Evolutionary conservation across 2,888 invertebrate species (phyloP).

Genomic region (Caenorhabditis doughertyi): DNA sequence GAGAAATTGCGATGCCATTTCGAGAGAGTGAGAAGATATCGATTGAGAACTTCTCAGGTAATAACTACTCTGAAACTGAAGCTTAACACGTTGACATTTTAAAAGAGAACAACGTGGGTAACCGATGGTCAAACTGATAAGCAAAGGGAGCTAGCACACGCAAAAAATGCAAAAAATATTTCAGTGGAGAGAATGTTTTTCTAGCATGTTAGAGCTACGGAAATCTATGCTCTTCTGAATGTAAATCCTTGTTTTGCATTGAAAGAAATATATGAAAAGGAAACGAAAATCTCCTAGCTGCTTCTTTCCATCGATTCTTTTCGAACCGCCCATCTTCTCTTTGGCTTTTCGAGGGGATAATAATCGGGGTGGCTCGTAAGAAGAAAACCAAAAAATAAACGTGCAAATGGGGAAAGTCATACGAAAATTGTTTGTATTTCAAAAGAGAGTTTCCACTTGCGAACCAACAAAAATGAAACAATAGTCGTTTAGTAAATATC

Average conservation of each 20-base stretch:
- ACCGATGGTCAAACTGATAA: conserved; percentile 5
- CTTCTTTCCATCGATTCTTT: conserved; percentile 14
- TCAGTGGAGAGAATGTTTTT: neutral
- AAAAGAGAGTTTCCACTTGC: conserved; percentile 1
- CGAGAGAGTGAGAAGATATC: conserved; percentile 37
- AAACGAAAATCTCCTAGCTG: conserved; percentile 4
- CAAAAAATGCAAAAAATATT: neutral
- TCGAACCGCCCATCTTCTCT: conserved; percentile 43
- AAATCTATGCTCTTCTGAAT: neutral
- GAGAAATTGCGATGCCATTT: conserved; percentile 64
- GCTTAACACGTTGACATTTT: conserved; percentile 18
- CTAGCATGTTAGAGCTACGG: no score
- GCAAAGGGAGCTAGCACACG: neutral
- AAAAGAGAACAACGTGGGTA: neutral
- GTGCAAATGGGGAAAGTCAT: conserved; percentile 40
- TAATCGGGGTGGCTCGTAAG: conserved; percentile 21
- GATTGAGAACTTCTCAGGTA: conserved; percentile 30
- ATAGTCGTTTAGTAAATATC: conserved; percentile 14
- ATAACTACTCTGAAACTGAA: conserved; percentile 8
- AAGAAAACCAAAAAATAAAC: conserved; percentile 13
- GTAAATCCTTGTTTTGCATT: neutral
- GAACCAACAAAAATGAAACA: conserved; percentile 19
- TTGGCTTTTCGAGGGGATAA: conserved; percentile 49
- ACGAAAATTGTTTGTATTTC: conserved; percentile 38
- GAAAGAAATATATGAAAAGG: conserved; percentile 1